phyloP scores from a whole-genome alignment of 2,888 invertebrate genomes.

The Orthonychiurus folsomi region DNA sequence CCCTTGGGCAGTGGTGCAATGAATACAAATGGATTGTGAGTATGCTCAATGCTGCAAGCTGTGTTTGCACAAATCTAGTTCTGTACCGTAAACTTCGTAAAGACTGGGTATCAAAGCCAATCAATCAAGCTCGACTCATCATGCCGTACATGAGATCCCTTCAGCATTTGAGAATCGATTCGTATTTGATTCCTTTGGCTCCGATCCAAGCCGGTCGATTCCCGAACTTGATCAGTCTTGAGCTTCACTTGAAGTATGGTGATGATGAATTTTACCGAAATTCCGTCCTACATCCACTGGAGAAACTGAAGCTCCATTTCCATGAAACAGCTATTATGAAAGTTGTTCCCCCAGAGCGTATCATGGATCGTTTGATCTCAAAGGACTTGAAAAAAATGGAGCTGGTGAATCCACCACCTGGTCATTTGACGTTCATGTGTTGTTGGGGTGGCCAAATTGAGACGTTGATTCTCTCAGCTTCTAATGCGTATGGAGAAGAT shows the following conservation, averaged over 20 bases:
- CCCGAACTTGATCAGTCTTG: not conserved
- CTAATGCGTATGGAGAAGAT: not conserved
- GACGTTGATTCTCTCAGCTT: not conserved
- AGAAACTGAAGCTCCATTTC: not conserved
- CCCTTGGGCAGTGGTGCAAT: too few relatives aligned
- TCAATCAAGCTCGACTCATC: too few relatives aligned
- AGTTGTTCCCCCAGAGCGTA: not conserved
- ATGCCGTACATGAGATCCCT: not conserved
- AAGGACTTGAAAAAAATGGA: not conserved
- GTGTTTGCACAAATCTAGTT: too few relatives aligned
- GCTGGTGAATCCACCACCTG: not conserved
- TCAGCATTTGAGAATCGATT: not conserved
- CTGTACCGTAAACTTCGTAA: too few relatives aligned
- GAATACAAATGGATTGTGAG: too few relatives aligned
- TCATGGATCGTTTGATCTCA: not conserved
- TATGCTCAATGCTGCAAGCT: too few relatives aligned
- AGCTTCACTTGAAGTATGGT: not conserved
- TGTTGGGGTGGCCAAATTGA: not conserved
- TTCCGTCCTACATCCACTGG: not conserved
- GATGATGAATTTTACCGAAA: not conserved
- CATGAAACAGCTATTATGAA: not conserved
- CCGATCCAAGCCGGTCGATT: not conserved
- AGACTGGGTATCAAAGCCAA: too few relatives aligned
- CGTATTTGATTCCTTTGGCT: not conserved
- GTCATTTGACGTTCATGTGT: not conserved